These are phyloP conservation scores for Chionoecetes opilio DNA, from an alignment of 1,140 invertebrate species.

Conservation along the genomic window DNA sequence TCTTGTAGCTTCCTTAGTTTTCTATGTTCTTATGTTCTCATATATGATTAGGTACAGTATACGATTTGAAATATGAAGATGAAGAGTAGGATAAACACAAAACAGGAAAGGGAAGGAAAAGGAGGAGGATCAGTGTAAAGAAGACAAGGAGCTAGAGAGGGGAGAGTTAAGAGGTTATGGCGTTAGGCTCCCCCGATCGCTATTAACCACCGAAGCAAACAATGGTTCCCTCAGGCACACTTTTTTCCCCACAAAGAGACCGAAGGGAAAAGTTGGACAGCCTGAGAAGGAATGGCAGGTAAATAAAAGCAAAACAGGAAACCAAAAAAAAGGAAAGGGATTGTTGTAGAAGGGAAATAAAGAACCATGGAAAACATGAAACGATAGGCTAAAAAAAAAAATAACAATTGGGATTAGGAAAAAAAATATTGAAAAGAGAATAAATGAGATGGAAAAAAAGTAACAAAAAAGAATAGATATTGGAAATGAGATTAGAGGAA, in stretches of 20 bases:
- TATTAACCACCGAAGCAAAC: neutral
- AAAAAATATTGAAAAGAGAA: too few relatives aligned
- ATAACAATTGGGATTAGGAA: too few relatives aligned
- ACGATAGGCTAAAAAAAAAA: too few relatives aligned
- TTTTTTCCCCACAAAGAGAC: conserved; percentile 2
- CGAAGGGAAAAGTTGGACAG: neutral
- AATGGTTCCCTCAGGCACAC: neutral
- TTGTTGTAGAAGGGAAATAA: too few relatives aligned
- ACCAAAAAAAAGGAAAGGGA: too few relatives aligned
- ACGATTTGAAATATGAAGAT: neutral
- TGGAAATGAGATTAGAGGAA: too few relatives aligned
- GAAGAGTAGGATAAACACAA: neutral
- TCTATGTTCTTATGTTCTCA: too few relatives aligned
- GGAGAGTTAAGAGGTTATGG: neutral
- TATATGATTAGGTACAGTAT: too few relatives aligned
- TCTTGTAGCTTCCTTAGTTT: too few relatives aligned
- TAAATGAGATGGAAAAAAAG: too few relatives aligned
- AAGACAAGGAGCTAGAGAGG: neutral
- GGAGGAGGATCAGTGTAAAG: neutral
- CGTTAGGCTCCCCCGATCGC: neutral
- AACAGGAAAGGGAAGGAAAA: neutral
- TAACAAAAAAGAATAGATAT: too few relatives aligned
- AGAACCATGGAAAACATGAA: too few relatives aligned
- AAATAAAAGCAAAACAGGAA: neutral
- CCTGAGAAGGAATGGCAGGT: neutral